These are phyloP conservation scores for Apotomis capreana DNA, from an alignment of 2,888 invertebrate genomes.

Conservation along the genomic window DNA sequence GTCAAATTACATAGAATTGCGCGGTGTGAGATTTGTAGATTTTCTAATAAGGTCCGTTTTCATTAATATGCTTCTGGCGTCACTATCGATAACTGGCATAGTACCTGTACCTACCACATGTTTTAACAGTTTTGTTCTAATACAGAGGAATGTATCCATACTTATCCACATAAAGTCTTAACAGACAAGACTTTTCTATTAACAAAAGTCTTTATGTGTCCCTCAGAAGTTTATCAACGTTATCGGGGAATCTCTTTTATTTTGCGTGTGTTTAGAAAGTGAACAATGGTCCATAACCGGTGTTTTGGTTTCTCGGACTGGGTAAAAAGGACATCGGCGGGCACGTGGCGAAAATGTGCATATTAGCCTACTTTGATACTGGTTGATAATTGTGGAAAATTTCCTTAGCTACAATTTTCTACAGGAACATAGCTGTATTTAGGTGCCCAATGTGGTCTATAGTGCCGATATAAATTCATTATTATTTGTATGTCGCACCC, in stretches of 20 bases:
- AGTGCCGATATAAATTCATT: too few relatives aligned
- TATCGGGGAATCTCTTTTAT: slow-evolving; percentile 23
- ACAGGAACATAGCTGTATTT: too few relatives aligned
- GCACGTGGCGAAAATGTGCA: slow-evolving; percentile 28
- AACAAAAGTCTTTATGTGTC: slow-evolving; percentile 2
- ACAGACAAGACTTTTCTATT: not conserved
- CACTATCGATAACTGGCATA: not conserved
- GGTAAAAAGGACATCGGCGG: slow-evolving; percentile 37
- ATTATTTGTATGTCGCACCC: too few relatives aligned
- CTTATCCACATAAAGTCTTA: not conserved
- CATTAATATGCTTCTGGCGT: too few relatives aligned
- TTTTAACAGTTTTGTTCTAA: slow-evolving; percentile 18
- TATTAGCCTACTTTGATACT: slow-evolving; percentile 13
- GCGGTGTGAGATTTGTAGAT: too few relatives aligned
- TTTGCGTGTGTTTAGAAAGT: slow-evolving; percentile 29
- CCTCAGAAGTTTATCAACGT: slow-evolving; percentile 17
- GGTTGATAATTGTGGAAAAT: slow-evolving; percentile 4
- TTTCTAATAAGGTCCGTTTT: too few relatives aligned
- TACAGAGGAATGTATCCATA: slow-evolving; percentile 4
- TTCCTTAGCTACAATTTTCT: not conserved
- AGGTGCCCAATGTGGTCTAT: too few relatives aligned
- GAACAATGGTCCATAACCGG: slow-evolving; percentile 40
- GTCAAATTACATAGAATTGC: too few relatives aligned
- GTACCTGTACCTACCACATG: slow-evolving; percentile 14
- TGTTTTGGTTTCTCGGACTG: slow-evolving; percentile 41